A percentile compares a stretch with the other conserved stretches of the same genome.
phyloP scores from a whole-genome alignment of 2,888 invertebrate genomes.

The Cremastinae sp. region DNA sequence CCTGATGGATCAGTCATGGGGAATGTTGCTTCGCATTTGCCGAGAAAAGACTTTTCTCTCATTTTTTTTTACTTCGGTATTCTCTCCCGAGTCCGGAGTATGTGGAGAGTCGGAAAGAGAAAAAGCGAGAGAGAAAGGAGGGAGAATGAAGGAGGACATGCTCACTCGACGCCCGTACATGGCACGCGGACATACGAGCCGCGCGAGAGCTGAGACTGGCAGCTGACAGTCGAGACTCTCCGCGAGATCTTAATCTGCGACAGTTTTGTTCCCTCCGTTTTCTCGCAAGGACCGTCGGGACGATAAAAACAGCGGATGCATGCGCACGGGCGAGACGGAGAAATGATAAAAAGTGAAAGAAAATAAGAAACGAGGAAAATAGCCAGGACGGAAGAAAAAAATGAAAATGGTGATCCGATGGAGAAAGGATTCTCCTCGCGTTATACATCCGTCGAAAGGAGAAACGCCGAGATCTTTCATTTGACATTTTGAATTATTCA shows the following conservation, averaged over 20 bases:
- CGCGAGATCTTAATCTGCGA: slow-evolving; percentile 76
- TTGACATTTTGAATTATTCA: slow-evolving; percentile 79
- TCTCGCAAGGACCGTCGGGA: slow-evolving; percentile 52
- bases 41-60: slow-evolving; percentile 28
- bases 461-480: no score
- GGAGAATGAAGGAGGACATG: slow-evolving; percentile 33
- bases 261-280: slow-evolving; percentile 66
- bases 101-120: slow-evolving; percentile 9
- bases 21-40: slow-evolving; percentile 38
- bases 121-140: slow-evolving; percentile 26
- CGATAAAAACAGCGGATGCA: slow-evolving; percentile 37
- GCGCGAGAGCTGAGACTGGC: slow-evolving; percentile 67
- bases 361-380: slow-evolving; percentile 31
- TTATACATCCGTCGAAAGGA: no score
- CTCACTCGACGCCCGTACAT: slow-evolving; percentile 63
- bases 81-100: slow-evolving; percentile 28
- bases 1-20: slow-evolving; percentile 52
- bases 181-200: slow-evolving; percentile 68
- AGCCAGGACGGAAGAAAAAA: no score
- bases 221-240: slow-evolving; percentile 75
- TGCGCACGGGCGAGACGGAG: no score
- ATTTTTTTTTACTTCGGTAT: slow-evolving; percentile 30
- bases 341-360: slow-evolving; percentile 35
- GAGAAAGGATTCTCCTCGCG: no score
- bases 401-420: no score